phyloP scores from a whole-genome alignment of 2,113 vertebrate genomes.

The Donacobius atricapilla region DNA sequence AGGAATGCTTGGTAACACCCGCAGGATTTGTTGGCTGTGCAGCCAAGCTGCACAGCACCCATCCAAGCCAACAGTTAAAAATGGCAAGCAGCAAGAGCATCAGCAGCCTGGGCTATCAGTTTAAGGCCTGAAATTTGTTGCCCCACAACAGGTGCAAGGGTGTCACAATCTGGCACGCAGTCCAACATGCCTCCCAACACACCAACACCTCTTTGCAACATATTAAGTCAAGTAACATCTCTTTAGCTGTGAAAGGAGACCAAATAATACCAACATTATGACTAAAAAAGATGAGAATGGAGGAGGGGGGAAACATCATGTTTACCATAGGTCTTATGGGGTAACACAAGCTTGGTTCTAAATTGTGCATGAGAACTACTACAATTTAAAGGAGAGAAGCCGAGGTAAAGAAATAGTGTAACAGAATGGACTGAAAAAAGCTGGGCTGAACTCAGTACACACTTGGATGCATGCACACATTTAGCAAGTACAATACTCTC shows the following conservation, averaged over 20 bases:
- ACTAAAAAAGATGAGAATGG: background rate
- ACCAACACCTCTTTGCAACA: rapidly evolving
- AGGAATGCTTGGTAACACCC: background rate
- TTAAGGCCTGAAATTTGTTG: background rate
- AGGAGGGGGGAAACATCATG: background rate
- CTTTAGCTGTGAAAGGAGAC: background rate
- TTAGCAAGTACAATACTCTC: background rate
- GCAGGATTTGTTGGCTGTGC: background rate
- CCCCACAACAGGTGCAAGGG: background rate
- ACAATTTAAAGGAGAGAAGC: background rate
- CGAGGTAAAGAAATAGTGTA: rapidly evolving
- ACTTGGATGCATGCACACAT: background rate
- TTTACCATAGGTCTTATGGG: background rate
- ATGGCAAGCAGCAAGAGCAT: background rate
- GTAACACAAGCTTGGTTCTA: background rate
- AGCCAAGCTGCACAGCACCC: background rate
- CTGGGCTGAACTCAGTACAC: background rate
- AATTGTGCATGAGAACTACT: background rate
- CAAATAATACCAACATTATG: background rate
- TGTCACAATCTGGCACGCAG: background rate
- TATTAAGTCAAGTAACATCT: background rate
- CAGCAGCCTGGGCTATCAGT: background rate
- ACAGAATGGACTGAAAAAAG: background rate
- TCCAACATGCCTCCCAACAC: background rate
- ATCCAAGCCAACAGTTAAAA: background rate